Conservation (phyloP, 1,140 invertebrate genomes). For the Caenorhabditis latens region DNA sequence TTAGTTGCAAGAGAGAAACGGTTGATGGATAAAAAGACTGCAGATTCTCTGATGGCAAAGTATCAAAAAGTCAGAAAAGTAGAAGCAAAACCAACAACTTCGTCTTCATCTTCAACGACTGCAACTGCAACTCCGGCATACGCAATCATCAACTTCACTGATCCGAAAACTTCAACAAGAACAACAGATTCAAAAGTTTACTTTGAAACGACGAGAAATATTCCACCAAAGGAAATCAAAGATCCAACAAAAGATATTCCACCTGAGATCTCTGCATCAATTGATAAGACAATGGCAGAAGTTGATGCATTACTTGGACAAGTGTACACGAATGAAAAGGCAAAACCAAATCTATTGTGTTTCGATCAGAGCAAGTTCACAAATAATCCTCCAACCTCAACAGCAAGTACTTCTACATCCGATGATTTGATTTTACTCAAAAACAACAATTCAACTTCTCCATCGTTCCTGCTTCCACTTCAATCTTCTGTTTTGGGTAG, state of each 20-base stretch:
- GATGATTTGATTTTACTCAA: slow-evolving; percentile 24
- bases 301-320: slow-evolving; percentile 54
- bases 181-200: slow-evolving; percentile 15
- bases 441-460: slow-evolving; percentile 41
- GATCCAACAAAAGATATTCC: slow-evolving; percentile 48
- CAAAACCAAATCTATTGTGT: slow-evolving; percentile 26
- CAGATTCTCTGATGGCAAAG: slow-evolving; percentile 38
- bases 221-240: neutral
- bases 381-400: slow-evolving; percentile 34
- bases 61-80: slow-evolving; percentile 39
- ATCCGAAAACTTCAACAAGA: slow-evolving; percentile 18
- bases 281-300: slow-evolving; percentile 50
- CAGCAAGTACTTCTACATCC: slow-evolving; percentile 57
- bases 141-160: slow-evolving; percentile 38
- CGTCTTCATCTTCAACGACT: slow-evolving; percentile 3
- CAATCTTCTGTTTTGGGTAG: slow-evolving; percentile 37
- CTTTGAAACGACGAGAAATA: neutral
- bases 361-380: slow-evolving; percentile 51
- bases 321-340: slow-evolving; percentile 27
- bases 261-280: slow-evolving; percentile 31
- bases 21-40: slow-evolving; percentile 43
- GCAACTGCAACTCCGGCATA: slow-evolving; percentile 26
- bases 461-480: slow-evolving; percentile 54
- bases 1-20: slow-evolving; percentile 48
- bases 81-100: slow-evolving; percentile 3